A percentile compares a stretch with the other conserved stretches of the same genome.
Conservation (phyloP, 1,140 invertebrate species). For the Thrips palmi region DNA sequence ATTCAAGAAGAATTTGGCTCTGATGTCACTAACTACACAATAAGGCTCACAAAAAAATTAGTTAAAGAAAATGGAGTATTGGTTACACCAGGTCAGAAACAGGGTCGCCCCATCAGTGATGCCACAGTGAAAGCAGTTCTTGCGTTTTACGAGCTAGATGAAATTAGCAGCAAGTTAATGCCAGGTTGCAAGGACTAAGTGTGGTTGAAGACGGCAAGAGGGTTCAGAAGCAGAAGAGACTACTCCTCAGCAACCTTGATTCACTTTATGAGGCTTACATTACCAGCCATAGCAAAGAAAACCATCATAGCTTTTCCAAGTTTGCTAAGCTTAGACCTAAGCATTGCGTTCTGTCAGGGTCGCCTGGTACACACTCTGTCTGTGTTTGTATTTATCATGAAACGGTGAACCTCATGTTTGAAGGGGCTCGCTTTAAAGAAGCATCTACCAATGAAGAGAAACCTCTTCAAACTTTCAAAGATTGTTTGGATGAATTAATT, state of each 20-base stretch:
- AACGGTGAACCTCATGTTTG: constrained; percentile 11
- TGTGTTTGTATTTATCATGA: constrained; percentile 11
- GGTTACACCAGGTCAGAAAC: constrained; percentile 4
- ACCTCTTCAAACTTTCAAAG: constrained; percentile 6
- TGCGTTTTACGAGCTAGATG: constrained; percentile 8
- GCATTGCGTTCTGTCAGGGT: constrained; percentile 11
- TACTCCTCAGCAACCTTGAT: constrained; percentile 8
- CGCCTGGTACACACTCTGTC: constrained; percentile 7
- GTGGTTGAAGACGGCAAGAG: constrained; percentile 2
- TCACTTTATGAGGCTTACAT: constrained; percentile 9
- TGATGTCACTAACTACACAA: constrained; percentile 8
- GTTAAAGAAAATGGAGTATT: constrained; percentile 11
- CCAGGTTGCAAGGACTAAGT: constrained; percentile 8
- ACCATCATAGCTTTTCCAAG: constrained; percentile 7
- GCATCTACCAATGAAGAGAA: constrained; percentile 6
- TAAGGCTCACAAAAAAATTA: constrained; percentile 8
- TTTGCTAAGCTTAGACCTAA: constrained; percentile 10
- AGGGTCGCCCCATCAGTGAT: not conserved
- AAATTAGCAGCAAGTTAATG: constrained; percentile 8
- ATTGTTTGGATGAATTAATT: constrained; percentile 2
- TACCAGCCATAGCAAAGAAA: constrained; percentile 8
- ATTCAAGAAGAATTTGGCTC: too few relatives aligned
- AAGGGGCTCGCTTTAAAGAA: constrained; percentile 7
- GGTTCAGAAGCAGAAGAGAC: constrained; percentile 8
- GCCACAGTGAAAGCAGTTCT: constrained; percentile 6